Evolutionary conservation across 2,888 invertebrate species (phyloP), one percentile per base, ranked within the genome.

Genomic region (Dolichomitus sp.): DNA sequence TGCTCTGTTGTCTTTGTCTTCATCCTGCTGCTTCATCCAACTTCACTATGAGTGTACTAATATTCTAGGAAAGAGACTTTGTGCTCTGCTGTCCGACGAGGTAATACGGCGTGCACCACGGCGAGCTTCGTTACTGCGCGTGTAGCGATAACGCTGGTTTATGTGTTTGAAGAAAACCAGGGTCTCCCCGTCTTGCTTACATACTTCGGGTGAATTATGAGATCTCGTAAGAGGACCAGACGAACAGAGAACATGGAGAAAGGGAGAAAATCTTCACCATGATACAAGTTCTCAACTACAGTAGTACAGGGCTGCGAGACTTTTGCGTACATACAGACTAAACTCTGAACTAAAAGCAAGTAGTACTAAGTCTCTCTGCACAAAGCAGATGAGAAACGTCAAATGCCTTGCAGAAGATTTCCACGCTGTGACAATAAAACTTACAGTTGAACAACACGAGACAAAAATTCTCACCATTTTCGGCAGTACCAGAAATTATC

Each of bases 201-300:
- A 84, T 79, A 84, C 73, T 80, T 63, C 72, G 50, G 19, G 40
- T 80, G 83, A 83, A 85, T 83, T 81, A 85, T 81, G 81, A 83
- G 79, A 79, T 79, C 69, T 65, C 73, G 61, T 23, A 42, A 75
- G 73, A 19, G 78, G 48, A 57, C 70, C 75, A 68, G 63, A 68
- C 75, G 48, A 70, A 74, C 74, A 63, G 19, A 23, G 40, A 59
- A 69, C 73, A 82, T 33, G 48, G 45, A 59, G 84, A 65, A 72
- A 65, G 80, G 68, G 50, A 74, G 79, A 76, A 81, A 75, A 80
- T 83, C 72, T 80, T 76, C 72, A 48, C 52, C 57, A 52, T 40
- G 54, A 66, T 42, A 50, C 77, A 70, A 69, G 66, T 73, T 81
- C 80, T 78, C 72, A 40, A 74, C 59, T 59, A 4, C 23, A 48